Evolutionary conservation across 53 echinoderm and acorn worm genomes (phyloP), one percentile per base, ranked within the genome.

Genomic region (Arbacia lixula): DNA sequence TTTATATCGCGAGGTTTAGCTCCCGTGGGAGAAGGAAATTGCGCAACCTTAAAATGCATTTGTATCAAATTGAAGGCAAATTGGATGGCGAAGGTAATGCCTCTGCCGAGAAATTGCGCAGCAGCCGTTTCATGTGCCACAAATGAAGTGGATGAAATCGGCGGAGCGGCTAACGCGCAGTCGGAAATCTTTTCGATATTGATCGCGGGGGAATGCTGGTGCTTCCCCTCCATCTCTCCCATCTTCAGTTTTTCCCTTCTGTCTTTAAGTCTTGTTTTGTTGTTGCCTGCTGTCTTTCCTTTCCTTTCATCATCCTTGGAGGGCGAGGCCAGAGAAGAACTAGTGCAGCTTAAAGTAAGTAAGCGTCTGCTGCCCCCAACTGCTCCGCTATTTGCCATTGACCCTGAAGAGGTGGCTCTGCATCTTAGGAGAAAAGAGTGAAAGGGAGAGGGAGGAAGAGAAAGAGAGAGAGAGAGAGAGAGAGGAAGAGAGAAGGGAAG

Each of bases 81-180:
- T 78, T 78, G 78, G 78, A 60, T 38, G 78, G 78, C 60, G 78
- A 60, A 78, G 37, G 29, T 56, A 78, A 78, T 78, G 78, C 78
- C 58, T 41, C 78, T 17, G 41, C 36, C 20, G 56, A 31, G 53
- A 49, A 74, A 51, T 74, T 17, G 74, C 46, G 69, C 69, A 69
- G 78, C 78, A 77, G 38, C 78, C 78, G 74, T 56, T 81, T 63
- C 63, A 49, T 81, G 64, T 34, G 50, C 63, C 63, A 27, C 82
- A 40, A 64, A 64, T 81, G 82, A 81, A 81, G 82, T 63, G 82
- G 82, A 81, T 32, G 82, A 46, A 81, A 81, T 64, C 82, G 31
- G 64, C 35, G 63, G 40, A 63, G 82, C 63, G 34, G 82, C 64
- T 34, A 81, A 33, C 41, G 39, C 78, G 34, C 58, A 77, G 60